Evolutionary conservation across 2,113 vertebrate species (phyloP).

Genomic region (Tetraodon nigroviridis): DNA sequence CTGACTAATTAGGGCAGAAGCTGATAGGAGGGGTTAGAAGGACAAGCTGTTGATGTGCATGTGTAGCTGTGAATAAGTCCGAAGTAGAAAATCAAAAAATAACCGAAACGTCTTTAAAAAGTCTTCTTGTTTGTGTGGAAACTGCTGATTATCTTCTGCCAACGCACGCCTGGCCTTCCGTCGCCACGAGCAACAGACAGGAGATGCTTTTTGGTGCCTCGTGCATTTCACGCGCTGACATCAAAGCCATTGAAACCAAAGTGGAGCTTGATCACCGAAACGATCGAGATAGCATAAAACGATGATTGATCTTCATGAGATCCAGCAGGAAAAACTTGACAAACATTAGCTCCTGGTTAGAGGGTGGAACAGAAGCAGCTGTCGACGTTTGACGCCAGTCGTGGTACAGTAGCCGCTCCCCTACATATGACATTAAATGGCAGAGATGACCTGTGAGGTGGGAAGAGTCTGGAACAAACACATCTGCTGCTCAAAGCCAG

Average conservation of each 20-base stretch:
- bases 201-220: conserved; percentile 28
- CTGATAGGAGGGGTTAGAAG: conserved; percentile 62
- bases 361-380: conserved; percentile 38
- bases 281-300: not conserved
- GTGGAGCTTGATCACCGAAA: conserved; percentile 42
- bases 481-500: conserved; percentile 24
- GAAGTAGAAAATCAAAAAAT: no score
- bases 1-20: conserved; percentile 75
- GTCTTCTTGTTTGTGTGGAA: conserved; percentile 54
- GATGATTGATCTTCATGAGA: not conserved
- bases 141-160: conserved; percentile 57
- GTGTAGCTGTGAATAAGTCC: conserved; percentile 37
- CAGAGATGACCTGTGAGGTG: conserved; percentile 10
- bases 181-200: conserved; percentile 44
- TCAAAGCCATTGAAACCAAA: conserved; percentile 18
- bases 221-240: conserved; percentile 6
- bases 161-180: conserved; percentile 44
- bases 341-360: conserved; percentile 1
- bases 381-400: conserved; percentile 34
- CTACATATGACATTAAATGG: not conserved
- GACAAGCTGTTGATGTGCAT: conserved; percentile 42
- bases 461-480: conserved; percentile 27
- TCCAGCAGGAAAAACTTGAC: not conserved
- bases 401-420: conserved; percentile 24
- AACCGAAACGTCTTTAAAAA: no score